phyloP scores from a whole-genome alignment of 2,113 vertebrate species.

The Burhinus oedicnemus region DNA sequence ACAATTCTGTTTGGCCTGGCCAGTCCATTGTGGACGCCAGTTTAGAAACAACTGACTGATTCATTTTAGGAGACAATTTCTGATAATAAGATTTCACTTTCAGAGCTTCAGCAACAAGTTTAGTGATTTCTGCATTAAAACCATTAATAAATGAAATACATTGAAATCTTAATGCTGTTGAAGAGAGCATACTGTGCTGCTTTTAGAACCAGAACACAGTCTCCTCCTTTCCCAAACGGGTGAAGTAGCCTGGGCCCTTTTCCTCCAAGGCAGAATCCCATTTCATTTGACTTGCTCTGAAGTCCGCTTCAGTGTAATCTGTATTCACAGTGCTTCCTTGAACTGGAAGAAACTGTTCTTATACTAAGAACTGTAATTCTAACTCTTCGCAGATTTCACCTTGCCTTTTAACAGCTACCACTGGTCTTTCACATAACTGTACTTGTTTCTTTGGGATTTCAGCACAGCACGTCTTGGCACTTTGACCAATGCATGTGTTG shows the following conservation, averaged over 20 bases:
- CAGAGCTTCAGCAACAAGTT: background rate
- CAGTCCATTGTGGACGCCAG: background rate
- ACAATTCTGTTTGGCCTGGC: background rate
- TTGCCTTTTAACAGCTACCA: background rate
- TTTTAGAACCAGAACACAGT: background rate
- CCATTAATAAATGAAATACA: background rate
- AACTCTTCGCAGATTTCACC: background rate
- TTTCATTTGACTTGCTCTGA: background rate
- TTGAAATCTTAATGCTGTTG: background rate
- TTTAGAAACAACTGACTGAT: background rate
- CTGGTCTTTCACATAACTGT: background rate
- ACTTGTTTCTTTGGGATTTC: background rate
- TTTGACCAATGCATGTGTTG: background rate
- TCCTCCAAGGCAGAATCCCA: background rate
- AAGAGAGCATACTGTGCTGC: background rate
- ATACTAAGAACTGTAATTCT: background rate
- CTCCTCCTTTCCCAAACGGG: background rate
- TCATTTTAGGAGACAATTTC: background rate
- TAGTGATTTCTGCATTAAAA: background rate
- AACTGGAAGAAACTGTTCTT: background rate
- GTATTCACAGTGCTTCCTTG: background rate
- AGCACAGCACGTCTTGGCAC: background rate
- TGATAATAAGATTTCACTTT: background rate
- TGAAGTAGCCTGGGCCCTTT: background rate
- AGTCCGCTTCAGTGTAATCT: background rate